Percentiles rank a stretch among this genome's conserved stretches.
Evolutionary conservation across 2,113 vertebrate genomes (phyloP).

Genomic region (rat (Rattus norvegicus)): DNA sequence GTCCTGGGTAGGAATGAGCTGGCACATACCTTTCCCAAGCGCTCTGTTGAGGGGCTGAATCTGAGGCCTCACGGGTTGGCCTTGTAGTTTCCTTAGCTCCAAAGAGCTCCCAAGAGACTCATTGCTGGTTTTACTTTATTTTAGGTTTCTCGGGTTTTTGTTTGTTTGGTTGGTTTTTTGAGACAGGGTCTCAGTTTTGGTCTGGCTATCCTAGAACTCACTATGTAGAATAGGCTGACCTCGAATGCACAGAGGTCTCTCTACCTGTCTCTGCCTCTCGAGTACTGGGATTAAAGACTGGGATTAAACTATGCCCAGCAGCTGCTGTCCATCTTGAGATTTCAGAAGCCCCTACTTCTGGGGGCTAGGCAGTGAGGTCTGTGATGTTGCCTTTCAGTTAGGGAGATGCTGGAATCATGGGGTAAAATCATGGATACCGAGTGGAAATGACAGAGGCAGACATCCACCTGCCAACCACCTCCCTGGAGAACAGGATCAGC

Average conservation of each 20-base stretch:
- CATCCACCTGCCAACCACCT: neutral
- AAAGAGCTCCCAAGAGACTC: neutral
- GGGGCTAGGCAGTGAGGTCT: neutral
- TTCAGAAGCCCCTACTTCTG: neutral
- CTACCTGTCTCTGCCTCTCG: neutral
- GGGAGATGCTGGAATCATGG: neutral
- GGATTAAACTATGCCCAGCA: neutral
- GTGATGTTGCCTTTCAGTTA: neutral
- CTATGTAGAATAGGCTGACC: neutral
- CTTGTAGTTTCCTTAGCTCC: neutral
- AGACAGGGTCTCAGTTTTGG: too few relatives aligned
- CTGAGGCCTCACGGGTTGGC: neutral
- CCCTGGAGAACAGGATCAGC: neutral
- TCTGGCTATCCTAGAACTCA: too few relatives aligned
- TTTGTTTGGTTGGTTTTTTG: neutral
- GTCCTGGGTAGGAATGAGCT: neutral
- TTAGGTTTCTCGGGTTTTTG: neutral
- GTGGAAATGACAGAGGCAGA: neutral
- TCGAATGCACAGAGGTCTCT: neutral
- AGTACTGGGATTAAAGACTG: neutral
- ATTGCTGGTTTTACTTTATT: neutral
- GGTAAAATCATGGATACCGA: neutral
- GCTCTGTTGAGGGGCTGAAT: neutral
- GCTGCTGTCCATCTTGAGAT: neutral
- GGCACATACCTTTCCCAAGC: neutral